These are phyloP conservation scores for Pygoscelis antarcticus DNA, from an alignment of 2,113 vertebrate species.

Conservation along the genomic window DNA sequence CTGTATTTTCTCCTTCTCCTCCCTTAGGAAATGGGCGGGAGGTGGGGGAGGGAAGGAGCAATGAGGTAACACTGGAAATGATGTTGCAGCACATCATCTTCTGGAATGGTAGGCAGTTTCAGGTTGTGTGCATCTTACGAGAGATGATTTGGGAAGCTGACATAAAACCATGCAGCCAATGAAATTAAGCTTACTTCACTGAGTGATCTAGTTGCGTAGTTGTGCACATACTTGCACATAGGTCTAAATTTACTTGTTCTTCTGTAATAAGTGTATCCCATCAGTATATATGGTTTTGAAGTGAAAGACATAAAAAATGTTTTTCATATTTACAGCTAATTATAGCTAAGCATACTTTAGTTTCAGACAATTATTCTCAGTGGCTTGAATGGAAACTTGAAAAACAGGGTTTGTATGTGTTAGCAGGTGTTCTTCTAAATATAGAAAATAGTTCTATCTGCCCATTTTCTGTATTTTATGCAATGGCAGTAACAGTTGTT, in stretches of 20 bases:
- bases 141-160: not conserved
- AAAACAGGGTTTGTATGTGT: not conserved
- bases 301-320: not conserved
- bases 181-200: not conserved
- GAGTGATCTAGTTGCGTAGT: not conserved
- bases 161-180: not conserved
- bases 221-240: not conserved
- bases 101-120: not conserved
- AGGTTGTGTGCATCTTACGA: not conserved
- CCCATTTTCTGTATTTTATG: not conserved
- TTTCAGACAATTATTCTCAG: not conserved
- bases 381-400: not conserved
- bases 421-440: not conserved
- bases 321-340: not conserved
- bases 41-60: not conserved
- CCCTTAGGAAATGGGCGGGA: not conserved
- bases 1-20: not conserved
- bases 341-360: not conserved
- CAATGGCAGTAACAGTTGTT: not conserved
- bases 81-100: not conserved
- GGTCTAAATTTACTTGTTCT: not conserved
- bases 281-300: not conserved
- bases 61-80: not conserved
- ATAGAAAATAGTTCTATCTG: not conserved
- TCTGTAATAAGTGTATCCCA: not conserved